phyloP scores from a whole-genome alignment of 1,140 invertebrate genomes.

The Eulimnadia texana region DNA sequence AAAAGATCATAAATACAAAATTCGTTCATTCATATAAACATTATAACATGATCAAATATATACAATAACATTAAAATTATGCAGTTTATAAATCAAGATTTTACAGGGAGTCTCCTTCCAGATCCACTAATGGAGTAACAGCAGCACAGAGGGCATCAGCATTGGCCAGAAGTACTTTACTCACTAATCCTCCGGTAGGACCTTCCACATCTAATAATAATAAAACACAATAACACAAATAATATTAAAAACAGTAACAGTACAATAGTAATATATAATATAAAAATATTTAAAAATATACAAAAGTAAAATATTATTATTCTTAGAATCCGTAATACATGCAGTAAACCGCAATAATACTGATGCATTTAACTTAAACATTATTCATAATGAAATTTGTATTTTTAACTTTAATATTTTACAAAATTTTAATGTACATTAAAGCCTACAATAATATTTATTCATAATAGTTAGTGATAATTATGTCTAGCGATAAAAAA shows the following conservation, averaged over 20 bases:
- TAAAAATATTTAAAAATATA: slow-evolving; percentile 5
- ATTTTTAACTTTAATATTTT: no score
- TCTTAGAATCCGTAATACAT: no score
- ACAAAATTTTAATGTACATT: no score
- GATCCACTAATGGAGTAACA: slow-evolving; percentile 81
- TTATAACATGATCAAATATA: neutral
- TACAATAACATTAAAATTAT: neutral
- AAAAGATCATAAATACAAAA: slow-evolving; percentile 13
- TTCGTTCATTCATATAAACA: neutral
- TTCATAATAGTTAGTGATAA: no score
- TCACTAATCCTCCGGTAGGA: slow-evolving; percentile 57
- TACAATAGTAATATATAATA: slow-evolving; percentile 4
- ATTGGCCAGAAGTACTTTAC: slow-evolving; percentile 82
- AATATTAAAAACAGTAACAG: neutral
- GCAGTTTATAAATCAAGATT: slow-evolving; percentile 16
- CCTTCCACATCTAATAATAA: slow-evolving; percentile 14
- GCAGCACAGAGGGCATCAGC: slow-evolving; percentile 92
- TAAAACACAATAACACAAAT: neutral
- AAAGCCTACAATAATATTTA: no score
- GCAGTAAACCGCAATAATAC: no score
- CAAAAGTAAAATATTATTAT: slow-evolving; percentile 20
- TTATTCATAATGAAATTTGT: no score
- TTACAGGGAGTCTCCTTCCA: slow-evolving; percentile 72
- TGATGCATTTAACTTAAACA: no score
- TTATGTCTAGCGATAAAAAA: no score